phyloP scores from a whole-genome alignment of 1,140 invertebrate species.

The Diuraphis noxia region DNA sequence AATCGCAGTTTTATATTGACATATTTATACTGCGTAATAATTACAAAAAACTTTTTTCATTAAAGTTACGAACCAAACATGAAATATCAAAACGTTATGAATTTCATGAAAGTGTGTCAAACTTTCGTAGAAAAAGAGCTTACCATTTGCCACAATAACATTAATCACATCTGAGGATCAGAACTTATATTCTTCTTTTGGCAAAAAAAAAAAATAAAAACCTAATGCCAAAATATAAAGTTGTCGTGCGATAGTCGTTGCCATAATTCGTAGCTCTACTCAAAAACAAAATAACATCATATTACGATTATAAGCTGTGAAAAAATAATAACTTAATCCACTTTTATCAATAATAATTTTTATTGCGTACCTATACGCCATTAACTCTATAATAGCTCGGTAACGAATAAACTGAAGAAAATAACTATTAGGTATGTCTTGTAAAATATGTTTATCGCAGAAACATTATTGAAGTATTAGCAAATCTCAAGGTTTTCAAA shows the following conservation, averaged over 20 bases:
- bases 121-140: background rate
- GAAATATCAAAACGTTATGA: background rate
- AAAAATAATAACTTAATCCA: background rate
- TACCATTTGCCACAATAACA: background rate
- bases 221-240: background rate
- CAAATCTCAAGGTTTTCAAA: background rate
- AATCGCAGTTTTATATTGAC: background rate
- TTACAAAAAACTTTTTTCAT: background rate
- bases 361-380: background rate
- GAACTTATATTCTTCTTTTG: background rate
- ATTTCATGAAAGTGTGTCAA: background rate
- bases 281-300: background rate
- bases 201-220: background rate
- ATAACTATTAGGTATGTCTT: background rate
- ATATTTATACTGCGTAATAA: background rate
- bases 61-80: background rate
- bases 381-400: background rate
- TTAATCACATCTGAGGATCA: background rate
- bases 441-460: background rate
- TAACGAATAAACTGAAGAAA: background rate
- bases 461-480: background rate
- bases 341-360: background rate
- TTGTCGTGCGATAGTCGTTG: background rate
- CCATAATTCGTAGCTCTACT: background rate
- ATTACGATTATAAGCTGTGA: background rate